A percentile compares a stretch with the other conserved stretches of the same genome.
phyloP scores from a whole-genome alignment of 2,888 invertebrate genomes.

The Digitonthophagus gazella region DNA sequence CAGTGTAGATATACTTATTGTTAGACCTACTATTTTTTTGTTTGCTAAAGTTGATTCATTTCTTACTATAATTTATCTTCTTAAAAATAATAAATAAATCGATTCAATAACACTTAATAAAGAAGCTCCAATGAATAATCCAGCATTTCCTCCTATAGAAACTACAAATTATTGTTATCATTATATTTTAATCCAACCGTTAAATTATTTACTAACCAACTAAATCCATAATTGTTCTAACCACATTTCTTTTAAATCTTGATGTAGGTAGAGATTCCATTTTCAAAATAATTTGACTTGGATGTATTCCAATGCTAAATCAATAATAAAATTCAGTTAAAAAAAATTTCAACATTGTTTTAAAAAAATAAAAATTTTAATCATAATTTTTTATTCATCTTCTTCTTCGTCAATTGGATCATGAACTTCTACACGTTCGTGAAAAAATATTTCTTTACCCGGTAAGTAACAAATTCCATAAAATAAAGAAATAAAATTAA shows the following conservation, averaged over 20 bases:
- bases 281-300: constrained; percentile 50
- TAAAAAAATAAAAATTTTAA: too few species aligned
- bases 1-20: too few species aligned
- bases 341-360: not conserved
- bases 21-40: too few species aligned
- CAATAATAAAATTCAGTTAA: constrained; percentile 3
- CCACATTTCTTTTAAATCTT: constrained; percentile 60
- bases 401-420: too few species aligned
- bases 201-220: constrained; percentile 54
- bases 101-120: constrained; percentile 59
- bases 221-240: constrained; percentile 59
- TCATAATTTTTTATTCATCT: too few species aligned
- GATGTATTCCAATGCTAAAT: constrained; percentile 26
- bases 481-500: too few species aligned
- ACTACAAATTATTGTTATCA: constrained; percentile 49
- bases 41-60: too few species aligned
- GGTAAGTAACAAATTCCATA: too few species aligned
- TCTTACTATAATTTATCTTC: too few species aligned
- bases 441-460: too few species aligned
- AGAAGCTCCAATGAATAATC: constrained; percentile 62
- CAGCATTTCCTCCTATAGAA: constrained; percentile 61
- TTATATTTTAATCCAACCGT: not conserved
- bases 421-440: too few species aligned
- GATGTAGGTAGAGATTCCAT: constrained; percentile 58
- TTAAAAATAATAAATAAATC: constrained; percentile 56